Base-by-base conservation (phyloP, 2,888 invertebrate species). In the Scelioninae gen. 1 region DNA sequence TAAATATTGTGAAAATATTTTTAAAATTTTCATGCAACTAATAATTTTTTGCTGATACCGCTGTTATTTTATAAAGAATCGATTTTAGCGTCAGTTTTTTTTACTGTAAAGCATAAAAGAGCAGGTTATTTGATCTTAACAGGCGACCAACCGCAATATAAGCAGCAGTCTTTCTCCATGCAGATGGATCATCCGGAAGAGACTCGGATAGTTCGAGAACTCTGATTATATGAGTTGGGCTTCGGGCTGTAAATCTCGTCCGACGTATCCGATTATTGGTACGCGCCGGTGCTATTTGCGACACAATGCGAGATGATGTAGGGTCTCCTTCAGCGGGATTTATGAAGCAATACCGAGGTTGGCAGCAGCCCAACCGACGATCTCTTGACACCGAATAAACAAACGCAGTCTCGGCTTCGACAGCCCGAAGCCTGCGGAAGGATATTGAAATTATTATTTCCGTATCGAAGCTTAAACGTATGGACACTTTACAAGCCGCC, bases 311-410 rank as follows among this genome's bases (percentile, higher is more conserved):
- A 87, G 86, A 89, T 90, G 90, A 90, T 88, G 87, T 88, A 89
- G 84, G 83, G 86, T 85, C 86, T 89, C 84, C 89, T 88, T 89
- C 85, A 85, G 79, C 63, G 86, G 86, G 86, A 90, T 90, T 90
- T 90, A 90, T 89, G 90, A 89, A 89, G 90, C 89, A 90, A 90
- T 90, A 89, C 89, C 85, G 86, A 84, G 85, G 87, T 88, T 90
- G 90, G 90, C 90, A 86, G 76, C 85, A 87, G 83, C 86, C 90
- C 90, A 90, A 85, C 85, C 88, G 86, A 84, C 86, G 87, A 86
- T 88, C 83, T 85, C 80, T 86, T 85, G 87, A 85, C 85, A 81
- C 84, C 85, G 86, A 87, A 89, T 88, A 89, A 89, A 89, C 88
- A 89, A 89, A 88, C 86, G 82, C 65, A 63, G n/a, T n/a, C 40